These are phyloP conservation scores for Spodoptera litura DNA, from an alignment of 1,140 invertebrate species.

Conservation along the genomic window DNA sequence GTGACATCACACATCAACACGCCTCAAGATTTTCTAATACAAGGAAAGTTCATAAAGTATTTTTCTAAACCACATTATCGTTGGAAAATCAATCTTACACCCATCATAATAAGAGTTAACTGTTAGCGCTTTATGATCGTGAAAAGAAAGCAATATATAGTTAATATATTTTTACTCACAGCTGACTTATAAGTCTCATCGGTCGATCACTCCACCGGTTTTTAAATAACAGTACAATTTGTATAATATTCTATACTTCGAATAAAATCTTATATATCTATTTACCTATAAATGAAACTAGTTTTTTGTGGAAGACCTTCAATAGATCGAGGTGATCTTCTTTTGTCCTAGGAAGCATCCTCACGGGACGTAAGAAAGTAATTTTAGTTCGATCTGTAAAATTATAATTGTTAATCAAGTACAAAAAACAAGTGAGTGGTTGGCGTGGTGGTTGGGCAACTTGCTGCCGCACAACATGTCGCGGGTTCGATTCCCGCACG, in stretches of 20 bases:
- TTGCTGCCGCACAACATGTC: no score
- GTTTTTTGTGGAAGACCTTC: conserved; percentile 9
- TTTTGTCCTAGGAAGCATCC: background rate
- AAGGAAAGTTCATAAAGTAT: conserved; percentile 14
- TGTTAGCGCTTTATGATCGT: no score
- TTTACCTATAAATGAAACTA: background rate
- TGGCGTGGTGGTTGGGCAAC: no score
- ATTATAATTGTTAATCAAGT: background rate
- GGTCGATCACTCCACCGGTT: conserved; percentile 32
- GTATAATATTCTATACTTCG: background rate
- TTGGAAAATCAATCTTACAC: conserved; percentile 19
- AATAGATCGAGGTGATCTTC: background rate
- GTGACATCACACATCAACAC: conserved; percentile 5
- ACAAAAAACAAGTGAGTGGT: no score
- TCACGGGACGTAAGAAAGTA: background rate
- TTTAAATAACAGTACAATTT: conserved; percentile 16
- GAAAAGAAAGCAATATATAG: conserved; percentile 32
- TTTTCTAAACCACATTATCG: background rate
- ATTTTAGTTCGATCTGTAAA: no score
- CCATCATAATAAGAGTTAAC: background rate
- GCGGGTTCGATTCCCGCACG: no score
- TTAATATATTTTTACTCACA: conserved; percentile 8
- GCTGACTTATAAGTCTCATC: conserved; percentile 10
- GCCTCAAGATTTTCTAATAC: background rate
- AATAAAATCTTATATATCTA: background rate